Evolutionary conservation across 53 echinoderm and acorn worm genomes (phyloP), one percentile per base, ranked within the genome.

Genomic region (Paelopatides confundens): DNA sequence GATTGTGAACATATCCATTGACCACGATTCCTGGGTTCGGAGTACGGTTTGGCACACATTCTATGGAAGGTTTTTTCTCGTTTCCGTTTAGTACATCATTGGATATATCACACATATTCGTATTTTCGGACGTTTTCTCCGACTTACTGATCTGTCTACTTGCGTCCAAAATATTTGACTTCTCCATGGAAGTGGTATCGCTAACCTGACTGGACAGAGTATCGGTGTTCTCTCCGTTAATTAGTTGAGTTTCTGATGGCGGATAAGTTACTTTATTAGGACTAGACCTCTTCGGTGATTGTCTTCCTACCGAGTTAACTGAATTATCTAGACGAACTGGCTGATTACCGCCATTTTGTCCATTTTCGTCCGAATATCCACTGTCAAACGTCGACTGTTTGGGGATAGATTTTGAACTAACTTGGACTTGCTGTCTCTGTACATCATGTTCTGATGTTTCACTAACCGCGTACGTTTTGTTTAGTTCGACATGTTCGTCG

Each of bases 311-410:
- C 10, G 27, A 2, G 0, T 46, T 4, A 7, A 36, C 27, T 21
- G 85, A 24, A 49, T 5, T 86, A 4, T 69, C 70, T 69, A 30
- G 9, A 30, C 33, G 50, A 29, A 52, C 1, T 17, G 51, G n/a
- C 15, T 67, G 46, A 37, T 81, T 51, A 14, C 52, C 38, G 13
- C 86, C 79, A 33, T 86, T 85, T 37, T 88, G 85, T 49, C 86
- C 79, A 74, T 95, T 91, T 69, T 95, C 99, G 77, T 99, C 99
- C 33, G 95, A 95, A 49, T 87, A 99, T 5, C 99, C 99, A 85
- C 99, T 99, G 63, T 99, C 99, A 39, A 96, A 96, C 0, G 99
- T 99, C 4, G 95, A 81, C 54, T 99, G 95, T 27, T 93, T 85
- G 0, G 62, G 90, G 39, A 87, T 65, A 3, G 82, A 85, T 63